Conservation (phyloP, 2,888 invertebrate genomes). For the Anthophora plumipes region DNA sequence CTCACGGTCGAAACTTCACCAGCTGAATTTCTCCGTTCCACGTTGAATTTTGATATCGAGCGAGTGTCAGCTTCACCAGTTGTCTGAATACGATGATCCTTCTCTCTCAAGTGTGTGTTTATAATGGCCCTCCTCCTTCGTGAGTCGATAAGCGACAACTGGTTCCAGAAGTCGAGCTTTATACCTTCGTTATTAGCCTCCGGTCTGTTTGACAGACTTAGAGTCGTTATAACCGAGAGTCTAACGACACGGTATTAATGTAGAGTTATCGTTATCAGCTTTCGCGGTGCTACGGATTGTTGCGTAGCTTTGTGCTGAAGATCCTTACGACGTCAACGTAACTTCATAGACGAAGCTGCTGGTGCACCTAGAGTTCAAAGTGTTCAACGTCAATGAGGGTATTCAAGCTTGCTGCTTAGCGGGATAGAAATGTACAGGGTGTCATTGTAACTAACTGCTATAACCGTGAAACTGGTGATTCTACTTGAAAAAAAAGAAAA, state of each 20-base stretch:
- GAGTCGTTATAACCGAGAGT: neutral
- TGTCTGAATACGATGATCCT: slow-evolving; percentile 1
- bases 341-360: neutral
- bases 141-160: neutral
- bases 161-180: neutral
- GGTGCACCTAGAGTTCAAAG: neutral
- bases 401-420: neutral
- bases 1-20: neutral
- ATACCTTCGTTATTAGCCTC: neutral
- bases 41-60: neutral
- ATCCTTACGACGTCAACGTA: neutral
- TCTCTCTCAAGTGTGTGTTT: neutral
- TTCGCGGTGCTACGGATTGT: neutral
- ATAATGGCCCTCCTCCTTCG: neutral
- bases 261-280: slow-evolving; percentile 3
- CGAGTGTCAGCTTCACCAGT: neutral
- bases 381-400: neutral
- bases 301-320: neutral
- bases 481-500: no score
- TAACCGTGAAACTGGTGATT: no score
- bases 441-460: no score
- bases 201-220: neutral
- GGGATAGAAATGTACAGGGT: neutral
- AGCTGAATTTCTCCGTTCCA: neutral
- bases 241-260: neutral